Evolutionary conservation across 92 coral and sea anemone species (phyloP), one percentile per base, ranked within the genome.

Genomic region (Ricordea florida): DNA sequence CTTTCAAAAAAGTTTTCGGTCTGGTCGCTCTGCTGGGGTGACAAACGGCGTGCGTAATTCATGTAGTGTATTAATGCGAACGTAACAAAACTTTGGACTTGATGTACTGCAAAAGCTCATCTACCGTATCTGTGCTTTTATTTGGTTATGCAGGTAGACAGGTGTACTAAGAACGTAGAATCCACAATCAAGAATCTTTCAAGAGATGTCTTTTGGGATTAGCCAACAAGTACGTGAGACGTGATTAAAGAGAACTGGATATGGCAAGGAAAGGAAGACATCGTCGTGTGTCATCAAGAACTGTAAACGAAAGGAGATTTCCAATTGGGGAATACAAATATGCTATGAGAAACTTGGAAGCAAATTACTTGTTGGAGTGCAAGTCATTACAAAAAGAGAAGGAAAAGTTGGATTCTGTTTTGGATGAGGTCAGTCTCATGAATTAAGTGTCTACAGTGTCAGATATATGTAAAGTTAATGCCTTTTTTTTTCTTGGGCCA

Each of bases 341-440:
- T 46, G 27, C 56, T 43, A 34, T 66, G 74, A 43, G 25, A 47
- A 33, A 60, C 11, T 29, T 60, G 67, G 40, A 60, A 36, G 44
- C 13, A 16, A 44, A 33, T 33, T 60, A 21, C 47, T 33, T 60
- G 67, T 60, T 48, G 20, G 67, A 60, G 40, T 60, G 47, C 46
- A 60, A 34, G 47, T 66, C 60, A 26, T 66, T 53, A 64, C 51
- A 69, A 69, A 52, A 32, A 43, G 77, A 69, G 53, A 52, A 69
- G 26, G 50, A 32, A 26, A 69, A 34, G 64, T 30, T 69, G 43
- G 64, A 69, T 33, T 49, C 64, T 35, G 57, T 69, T 32, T 50
- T 20, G 53, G 64, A 46, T 35, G 51, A 69, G 64, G 77, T 69
- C 13, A 52, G 59, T 10, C 21, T 33, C 59, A 40, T 43, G 13